A percentile compares a stretch with the other conserved stretches of the same genome.
Evolutionary conservation across 2,797 vertebrate genomes (phyloP).

Genomic region (Cyclopterus lumpus): DNA sequence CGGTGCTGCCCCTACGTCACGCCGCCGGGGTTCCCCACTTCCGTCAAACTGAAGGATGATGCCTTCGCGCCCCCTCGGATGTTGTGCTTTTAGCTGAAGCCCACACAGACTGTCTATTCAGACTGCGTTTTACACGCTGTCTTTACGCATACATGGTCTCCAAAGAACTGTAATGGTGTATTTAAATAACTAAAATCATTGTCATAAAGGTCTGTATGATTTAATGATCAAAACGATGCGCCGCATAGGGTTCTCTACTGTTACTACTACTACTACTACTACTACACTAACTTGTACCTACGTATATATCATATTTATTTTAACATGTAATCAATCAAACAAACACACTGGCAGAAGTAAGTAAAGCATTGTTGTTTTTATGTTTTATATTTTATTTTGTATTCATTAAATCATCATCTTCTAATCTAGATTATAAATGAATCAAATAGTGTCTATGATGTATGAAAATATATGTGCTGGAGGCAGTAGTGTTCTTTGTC

Average conservation of each 20-base stretch:
- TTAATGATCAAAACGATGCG: too few relatives aligned
- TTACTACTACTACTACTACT: too few relatives aligned
- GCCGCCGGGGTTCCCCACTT: constrained; percentile 79
- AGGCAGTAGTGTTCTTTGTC: neutral
- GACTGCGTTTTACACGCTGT: neutral
- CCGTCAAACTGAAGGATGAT: constrained; percentile 52
- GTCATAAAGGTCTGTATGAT: too few relatives aligned
- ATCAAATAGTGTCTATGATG: neutral
- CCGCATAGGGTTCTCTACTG: too few relatives aligned
- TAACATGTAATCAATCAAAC: neutral
- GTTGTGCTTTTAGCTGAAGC: accelerated
- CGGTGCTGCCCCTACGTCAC: constrained; percentile 77
- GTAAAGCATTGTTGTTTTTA: neutral
- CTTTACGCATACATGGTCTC: neutral
- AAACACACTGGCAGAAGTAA: neutral
- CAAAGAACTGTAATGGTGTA: neutral
- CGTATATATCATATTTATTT: neutral
- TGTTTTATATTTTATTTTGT: accelerated
- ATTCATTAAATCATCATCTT: neutral
- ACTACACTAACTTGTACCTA: neutral
- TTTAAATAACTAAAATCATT: too few relatives aligned
- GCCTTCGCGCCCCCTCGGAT: constrained; percentile 46
- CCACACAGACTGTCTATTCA: neutral
- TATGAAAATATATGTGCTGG: neutral
- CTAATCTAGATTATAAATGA: neutral